Evolutionary conservation across 2,113 vertebrate genomes (phyloP).

Genomic region (Rhinolophus sinicus): DNA sequence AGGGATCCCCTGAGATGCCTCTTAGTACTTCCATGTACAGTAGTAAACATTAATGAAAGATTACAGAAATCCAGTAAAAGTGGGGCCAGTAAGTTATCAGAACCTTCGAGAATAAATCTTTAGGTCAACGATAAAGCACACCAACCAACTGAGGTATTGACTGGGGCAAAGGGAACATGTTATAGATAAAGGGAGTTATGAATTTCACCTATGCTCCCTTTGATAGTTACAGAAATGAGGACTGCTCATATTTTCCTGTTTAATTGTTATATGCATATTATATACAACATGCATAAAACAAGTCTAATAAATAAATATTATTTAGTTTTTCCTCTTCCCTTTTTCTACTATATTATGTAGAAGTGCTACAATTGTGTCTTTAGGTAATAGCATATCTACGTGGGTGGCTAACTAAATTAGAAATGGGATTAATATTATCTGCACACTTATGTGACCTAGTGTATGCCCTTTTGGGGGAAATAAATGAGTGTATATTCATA

Average conservation of each 20-base stretch:
- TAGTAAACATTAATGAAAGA: neutral
- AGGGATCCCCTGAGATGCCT: neutral
- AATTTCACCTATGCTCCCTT: neutral
- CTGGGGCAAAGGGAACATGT: neutral
- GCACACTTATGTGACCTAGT: neutral
- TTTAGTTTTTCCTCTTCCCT: neutral
- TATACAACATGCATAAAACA: neutral
- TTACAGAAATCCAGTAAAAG: neutral
- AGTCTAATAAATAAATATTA: no score
- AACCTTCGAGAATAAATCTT: neutral
- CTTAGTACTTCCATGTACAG: neutral
- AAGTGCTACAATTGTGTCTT: neutral
- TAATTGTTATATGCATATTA: neutral
- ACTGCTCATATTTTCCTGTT: neutral
- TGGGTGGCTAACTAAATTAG: neutral
- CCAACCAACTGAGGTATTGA: neutral
- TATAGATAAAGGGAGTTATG: neutral
- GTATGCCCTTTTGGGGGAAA: neutral
- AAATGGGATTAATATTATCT: neutral
- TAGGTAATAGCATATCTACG: neutral
- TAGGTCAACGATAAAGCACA: neutral
- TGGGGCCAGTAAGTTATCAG: neutral
- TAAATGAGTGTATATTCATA: neutral
- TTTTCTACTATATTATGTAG: neutral
- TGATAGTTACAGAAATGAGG: neutral